A percentile compares a stretch with the other conserved stretches of the same genome.
Conservation (phyloP, 2,797 vertebrate species). For the Mionectes olivaceus region DNA sequence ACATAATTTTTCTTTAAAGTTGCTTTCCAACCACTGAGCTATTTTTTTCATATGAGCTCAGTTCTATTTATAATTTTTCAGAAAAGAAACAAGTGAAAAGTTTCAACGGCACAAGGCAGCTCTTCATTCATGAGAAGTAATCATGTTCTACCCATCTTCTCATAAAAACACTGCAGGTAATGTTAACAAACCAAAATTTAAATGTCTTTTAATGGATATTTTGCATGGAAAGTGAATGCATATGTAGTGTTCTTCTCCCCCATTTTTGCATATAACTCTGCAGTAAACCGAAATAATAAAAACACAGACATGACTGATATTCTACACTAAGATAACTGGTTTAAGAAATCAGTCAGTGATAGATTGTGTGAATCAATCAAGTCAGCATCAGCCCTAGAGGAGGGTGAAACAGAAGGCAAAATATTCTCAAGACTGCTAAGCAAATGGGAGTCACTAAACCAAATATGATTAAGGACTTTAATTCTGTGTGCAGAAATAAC, state of each 20-base stretch:
- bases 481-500: slow-evolving; percentile 57
- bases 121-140: slow-evolving; percentile 58
- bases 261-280: neutral
- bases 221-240: neutral
- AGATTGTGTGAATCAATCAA: slow-evolving; percentile 11
- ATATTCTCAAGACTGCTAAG: neutral
- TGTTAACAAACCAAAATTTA: neutral
- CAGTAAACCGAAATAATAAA: neutral
- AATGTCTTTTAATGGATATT: neutral
- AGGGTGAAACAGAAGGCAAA: neutral
- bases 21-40: slow-evolving; percentile 58
- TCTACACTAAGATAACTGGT: neutral
- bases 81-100: slow-evolving; percentile 40
- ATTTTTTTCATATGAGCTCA: slow-evolving; percentile 20
- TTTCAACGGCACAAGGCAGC: slow-evolving; percentile 3
- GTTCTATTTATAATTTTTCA: slow-evolving; percentile 67
- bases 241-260: neutral
- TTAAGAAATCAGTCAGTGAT: neutral
- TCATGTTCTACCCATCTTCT: slow-evolving; percentile 7
- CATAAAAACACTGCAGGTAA: slow-evolving; percentile 14
- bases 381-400: neutral
- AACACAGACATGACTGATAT: neutral
- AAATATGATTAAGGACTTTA: slow-evolving; percentile 52
- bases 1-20: slow-evolving; percentile 74
- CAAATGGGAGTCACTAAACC: slow-evolving; percentile 41